Evolutionary conservation across 2,797 vertebrate species (phyloP), one percentile per base, ranked within the genome.

Genomic region (Myotis myotis): DNA sequence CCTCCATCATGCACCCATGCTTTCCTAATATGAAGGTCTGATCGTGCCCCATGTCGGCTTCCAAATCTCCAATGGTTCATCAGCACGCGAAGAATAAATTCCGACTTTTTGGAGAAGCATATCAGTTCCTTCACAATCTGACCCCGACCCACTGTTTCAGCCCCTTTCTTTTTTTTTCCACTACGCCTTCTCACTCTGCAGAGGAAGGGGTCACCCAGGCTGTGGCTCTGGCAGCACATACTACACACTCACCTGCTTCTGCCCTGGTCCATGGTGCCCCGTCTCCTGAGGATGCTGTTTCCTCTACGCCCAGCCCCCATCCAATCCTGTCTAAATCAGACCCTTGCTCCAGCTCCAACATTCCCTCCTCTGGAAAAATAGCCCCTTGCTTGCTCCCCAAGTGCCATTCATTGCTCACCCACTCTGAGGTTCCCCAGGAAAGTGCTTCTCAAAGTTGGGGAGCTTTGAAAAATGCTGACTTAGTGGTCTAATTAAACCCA

Each of bases 391-490:
- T n/a, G 12, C 11, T 36, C 75, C 28, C 30, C 15, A 71, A 41
- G 1, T 20, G n/a, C 13, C 49, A 62, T 20, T 57, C 28, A 25
- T 28, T 33, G 53, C 36, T 62, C 23, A 30, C 19, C 41, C 10
- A 4, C 51, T 47, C 36, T 5, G 22, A 85, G 38, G 11, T 33
- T 30, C 44, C 68, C 81, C 12, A 6, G 10, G 30, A 41, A 6
- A 33, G 28, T 17, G 28, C 33, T 33, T 93, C 60, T 87, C 68
- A 90, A 44, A 89, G 36, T 78, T 68, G 47, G 30, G 30, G 33
- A 55, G 23, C 16, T 79, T 71, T 92, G 36, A 10, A n/a, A 94
- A 88, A 66, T n/a, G 44, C 25, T 93, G n/a, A 57, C 36, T 95
- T 89, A 38, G 47, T 85, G 10, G 19, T 86, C 16, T 72, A 89